Conservation (phyloP, 1,140 invertebrate species). For the Planococcus citri region DNA sequence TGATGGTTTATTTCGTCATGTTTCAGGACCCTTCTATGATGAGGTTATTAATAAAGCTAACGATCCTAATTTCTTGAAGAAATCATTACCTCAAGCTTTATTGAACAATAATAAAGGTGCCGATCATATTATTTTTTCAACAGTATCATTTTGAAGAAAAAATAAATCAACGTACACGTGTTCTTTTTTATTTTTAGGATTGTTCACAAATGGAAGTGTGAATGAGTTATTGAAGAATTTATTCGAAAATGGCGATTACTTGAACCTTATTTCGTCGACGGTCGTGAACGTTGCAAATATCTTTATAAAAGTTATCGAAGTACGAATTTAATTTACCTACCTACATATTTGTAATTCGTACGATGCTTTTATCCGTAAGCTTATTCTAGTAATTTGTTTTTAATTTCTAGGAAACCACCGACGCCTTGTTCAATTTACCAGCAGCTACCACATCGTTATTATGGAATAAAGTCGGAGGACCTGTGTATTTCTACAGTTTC, state of each 20-base stretch:
- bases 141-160: neutral
- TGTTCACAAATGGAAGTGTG: constrained; percentile 27
- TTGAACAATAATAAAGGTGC: constrained; percentile 7
- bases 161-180: too few relatives aligned
- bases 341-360: too few relatives aligned
- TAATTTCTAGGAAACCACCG: constrained; percentile 37
- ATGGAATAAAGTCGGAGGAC: constrained; percentile 44
- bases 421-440: constrained; percentile 58
- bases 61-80: neutral
- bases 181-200: constrained; percentile 28
- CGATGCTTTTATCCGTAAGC: too few relatives aligned
- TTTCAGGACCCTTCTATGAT: neutral
- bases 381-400: too few relatives aligned
- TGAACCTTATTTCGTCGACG: constrained; percentile 26
- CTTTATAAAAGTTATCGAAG: constrained; percentile 29
- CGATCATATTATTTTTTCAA: neutral
- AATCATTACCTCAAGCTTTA: neutral
- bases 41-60: neutral
- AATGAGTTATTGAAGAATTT: constrained; percentile 26
- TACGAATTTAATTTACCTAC: constrained; percentile 14
- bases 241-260: constrained; percentile 28
- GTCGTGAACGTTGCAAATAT: constrained; percentile 5
- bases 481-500: constrained; percentile 56
- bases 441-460: constrained; percentile 50
- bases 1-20: neutral